phyloP scores from a whole-genome alignment of 2,888 invertebrate species.

The Pherbina coryleti region DNA sequence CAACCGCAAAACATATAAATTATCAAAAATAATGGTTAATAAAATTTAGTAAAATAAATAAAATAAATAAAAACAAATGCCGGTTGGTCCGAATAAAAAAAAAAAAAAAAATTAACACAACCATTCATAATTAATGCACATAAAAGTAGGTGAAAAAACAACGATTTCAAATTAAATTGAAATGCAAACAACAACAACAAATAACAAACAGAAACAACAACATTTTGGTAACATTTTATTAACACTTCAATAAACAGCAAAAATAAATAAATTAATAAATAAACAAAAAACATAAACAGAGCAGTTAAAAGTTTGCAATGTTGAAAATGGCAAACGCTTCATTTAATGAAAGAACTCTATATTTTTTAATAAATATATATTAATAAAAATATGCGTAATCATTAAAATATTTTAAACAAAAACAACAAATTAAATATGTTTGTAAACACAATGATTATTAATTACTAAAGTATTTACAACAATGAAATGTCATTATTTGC shows the following conservation, averaged over 20 bases:
- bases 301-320: no score
- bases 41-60: neutral
- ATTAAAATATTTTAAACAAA: neutral
- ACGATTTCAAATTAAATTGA: neutral
- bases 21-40: neutral
- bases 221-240: neutral
- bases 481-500: neutral
- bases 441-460: neutral
- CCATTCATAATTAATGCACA: no score
- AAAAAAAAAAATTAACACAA: no score
- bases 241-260: constrained; percentile 13
- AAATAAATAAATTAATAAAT: neutral
- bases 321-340: neutral
- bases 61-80: neutral
- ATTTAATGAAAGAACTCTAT: no score
- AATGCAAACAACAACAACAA: neutral
- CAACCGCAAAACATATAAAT: neutral
- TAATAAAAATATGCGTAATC: neutral
- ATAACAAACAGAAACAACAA: neutral
- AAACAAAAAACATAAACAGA: neutral
- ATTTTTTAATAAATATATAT: no score
- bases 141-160: neutral
- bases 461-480: neutral
- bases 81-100: neutral
- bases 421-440: constrained; percentile 1